phyloP scores from a whole-genome alignment of 2,797 vertebrate species.

The Champsocephalus esox region DNA sequence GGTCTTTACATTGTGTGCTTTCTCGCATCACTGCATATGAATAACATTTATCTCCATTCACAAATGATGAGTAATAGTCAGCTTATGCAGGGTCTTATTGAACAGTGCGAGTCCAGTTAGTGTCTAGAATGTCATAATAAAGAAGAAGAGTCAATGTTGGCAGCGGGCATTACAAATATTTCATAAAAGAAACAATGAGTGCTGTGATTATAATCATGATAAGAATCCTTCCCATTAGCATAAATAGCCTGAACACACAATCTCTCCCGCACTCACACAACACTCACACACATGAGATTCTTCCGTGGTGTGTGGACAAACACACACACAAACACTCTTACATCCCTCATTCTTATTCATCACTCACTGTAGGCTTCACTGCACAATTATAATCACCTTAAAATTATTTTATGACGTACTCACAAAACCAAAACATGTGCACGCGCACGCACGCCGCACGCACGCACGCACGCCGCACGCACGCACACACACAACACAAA shows the following conservation, averaged over 20 bases:
- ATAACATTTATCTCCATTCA: conserved; percentile 13
- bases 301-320: conserved; percentile 34
- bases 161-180: background rate
- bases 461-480: too few relatives aligned
- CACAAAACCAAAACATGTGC: conserved; percentile 57
- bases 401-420: conserved; percentile 76
- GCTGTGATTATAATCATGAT: conserved; percentile 63
- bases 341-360: conserved; percentile 75
- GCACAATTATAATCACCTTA: conserved; percentile 83
- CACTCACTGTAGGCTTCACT: conserved; percentile 69
- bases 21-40: background rate
- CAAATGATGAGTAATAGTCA: conserved; percentile 17
- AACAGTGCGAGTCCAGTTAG: background rate
- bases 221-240: conserved; percentile 56
- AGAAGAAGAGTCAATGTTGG: background rate
- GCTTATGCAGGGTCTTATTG: background rate
- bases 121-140: background rate
- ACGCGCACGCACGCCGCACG: background rate
- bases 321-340: conserved; percentile 9
- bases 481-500: conserved; percentile 10
- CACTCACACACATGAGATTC: conserved; percentile 40
- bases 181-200: conserved; percentile 21
- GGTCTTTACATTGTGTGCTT: conserved; percentile 3
- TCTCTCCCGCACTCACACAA: background rate
- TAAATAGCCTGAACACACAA: conserved; percentile 44